phyloP scores from a whole-genome alignment of 2,113 vertebrate species.

The Grantiella picta region DNA sequence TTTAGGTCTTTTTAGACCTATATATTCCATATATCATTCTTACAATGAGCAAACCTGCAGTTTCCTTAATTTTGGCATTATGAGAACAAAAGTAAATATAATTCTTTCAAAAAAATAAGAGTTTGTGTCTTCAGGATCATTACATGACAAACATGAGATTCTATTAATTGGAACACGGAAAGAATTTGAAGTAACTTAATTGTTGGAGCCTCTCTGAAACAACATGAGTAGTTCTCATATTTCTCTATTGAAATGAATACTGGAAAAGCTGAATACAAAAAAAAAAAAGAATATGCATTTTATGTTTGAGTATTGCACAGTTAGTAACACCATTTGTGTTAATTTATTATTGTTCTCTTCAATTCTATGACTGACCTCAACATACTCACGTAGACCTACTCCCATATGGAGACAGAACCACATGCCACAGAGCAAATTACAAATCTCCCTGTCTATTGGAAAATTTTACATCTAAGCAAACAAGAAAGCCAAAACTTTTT shows the following conservation, averaged over 20 bases:
- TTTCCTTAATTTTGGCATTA: neutral
- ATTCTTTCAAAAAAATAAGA: neutral
- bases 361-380: neutral
- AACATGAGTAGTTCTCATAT: rapidly evolving
- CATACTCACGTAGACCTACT: neutral
- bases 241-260: neutral
- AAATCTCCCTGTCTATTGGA: neutral
- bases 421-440: neutral
- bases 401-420: neutral
- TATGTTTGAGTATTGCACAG: neutral
- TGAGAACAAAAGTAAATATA: neutral
- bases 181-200: neutral
- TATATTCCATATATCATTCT: neutral
- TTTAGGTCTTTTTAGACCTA: neutral
- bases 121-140: neutral
- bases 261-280: neutral
- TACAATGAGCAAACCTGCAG: neutral
- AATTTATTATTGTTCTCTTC: neutral
- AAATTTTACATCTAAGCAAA: neutral
- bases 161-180: neutral
- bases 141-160: neutral
- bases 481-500: neutral
- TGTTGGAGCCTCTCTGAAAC: neutral
- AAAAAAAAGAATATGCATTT: neutral
- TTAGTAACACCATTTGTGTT: neutral